Evolutionary conservation across 2,113 vertebrate genomes (phyloP).

Genomic region (Collichthys lucidus): DNA sequence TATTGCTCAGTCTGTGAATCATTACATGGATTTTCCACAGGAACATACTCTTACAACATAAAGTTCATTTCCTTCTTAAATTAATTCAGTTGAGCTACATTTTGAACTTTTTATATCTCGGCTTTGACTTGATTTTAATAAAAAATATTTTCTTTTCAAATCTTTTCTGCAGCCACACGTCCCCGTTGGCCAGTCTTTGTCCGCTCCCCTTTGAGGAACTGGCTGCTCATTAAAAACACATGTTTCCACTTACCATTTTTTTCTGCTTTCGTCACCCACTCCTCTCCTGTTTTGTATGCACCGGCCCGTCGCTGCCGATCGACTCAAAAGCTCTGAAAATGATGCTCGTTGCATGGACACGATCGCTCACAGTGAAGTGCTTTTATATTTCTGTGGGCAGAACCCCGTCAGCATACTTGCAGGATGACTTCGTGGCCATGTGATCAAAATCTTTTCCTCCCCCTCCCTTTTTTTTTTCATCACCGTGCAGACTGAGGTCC

Average conservation of each 20-base stretch:
- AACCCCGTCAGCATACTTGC: constrained; percentile 61
- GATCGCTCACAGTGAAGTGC: constrained; percentile 7
- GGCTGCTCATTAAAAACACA: constrained; percentile 37
- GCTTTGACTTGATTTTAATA: not conserved
- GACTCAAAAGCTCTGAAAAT: constrained; percentile 22
- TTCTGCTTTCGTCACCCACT: constrained; percentile 38
- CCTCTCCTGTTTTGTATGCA: constrained; percentile 45
- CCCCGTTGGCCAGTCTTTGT: constrained; percentile 29
- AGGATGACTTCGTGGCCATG: constrained; percentile 72
- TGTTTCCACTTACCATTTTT: constrained; percentile 80
- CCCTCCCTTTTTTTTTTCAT: constrained; percentile 18
- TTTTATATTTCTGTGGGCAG: constrained; percentile 44
- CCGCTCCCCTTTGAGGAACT: constrained; percentile 16
- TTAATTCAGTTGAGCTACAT: not conserved
- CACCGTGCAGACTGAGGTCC: constrained; percentile 40
- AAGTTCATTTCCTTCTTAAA: constrained; percentile 32
- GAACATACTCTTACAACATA: constrained; percentile 20
- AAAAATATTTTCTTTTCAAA: not conserved
- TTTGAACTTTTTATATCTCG: not conserved
- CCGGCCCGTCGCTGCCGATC: constrained; percentile 1
- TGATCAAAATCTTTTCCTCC: constrained; percentile 64
- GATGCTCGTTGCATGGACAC: constrained; percentile 45
- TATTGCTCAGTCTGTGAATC: not conserved
- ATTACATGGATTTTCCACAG: not conserved
- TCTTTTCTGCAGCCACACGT: not conserved